Conservation (phyloP, 2,113 vertebrate genomes). For the Odobenus rosmarus region DNA sequence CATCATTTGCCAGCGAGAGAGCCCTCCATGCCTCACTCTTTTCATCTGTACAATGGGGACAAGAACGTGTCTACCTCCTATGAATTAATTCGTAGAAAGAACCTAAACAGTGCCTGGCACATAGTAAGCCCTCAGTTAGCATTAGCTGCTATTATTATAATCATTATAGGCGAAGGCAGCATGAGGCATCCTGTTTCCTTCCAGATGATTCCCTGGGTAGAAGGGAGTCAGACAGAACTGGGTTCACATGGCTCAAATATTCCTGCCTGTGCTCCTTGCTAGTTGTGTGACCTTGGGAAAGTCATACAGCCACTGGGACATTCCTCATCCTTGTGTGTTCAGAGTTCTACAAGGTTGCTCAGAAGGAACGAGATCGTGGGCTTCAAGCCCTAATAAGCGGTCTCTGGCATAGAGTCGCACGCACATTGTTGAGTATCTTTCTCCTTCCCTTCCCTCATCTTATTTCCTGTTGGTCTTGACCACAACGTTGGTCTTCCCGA, state of each 20-base stretch:
- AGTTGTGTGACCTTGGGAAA: neutral
- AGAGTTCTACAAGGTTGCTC: neutral
- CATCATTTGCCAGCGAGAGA: neutral
- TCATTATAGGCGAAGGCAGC: neutral
- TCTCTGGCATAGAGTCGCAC: neutral
- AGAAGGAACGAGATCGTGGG: neutral
- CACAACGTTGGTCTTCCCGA: neutral
- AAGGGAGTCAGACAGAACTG: neutral
- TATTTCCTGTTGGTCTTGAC: neutral
- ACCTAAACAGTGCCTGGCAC: neutral
- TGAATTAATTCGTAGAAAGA: neutral
- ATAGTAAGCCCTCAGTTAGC: neutral
- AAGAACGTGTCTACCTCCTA: neutral
- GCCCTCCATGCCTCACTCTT: neutral
- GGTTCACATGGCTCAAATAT: neutral
- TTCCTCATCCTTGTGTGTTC: neutral
- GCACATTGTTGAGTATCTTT: neutral
- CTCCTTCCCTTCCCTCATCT: neutral
- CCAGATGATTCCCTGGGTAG: neutral
- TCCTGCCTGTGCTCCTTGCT: neutral
- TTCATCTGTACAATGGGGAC: neutral
- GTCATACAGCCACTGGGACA: neutral
- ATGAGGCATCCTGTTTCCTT: neutral
- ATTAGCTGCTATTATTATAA: neutral
- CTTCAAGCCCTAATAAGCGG: neutral